Conservation (phyloP, 2,113 vertebrate genomes). For the Melanotaenia duboulayi region DNA sequence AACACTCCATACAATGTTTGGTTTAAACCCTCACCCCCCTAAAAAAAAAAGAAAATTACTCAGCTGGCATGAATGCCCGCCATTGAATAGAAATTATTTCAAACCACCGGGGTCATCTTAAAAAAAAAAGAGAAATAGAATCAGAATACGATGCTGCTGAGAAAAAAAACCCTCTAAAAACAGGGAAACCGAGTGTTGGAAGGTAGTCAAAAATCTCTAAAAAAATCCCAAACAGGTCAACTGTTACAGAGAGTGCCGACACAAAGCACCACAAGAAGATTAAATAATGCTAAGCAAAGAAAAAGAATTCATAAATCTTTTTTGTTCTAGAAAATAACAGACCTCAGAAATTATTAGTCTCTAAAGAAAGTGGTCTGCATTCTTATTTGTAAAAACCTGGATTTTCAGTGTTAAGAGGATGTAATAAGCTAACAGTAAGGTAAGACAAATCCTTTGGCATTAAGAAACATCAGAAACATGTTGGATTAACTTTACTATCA, state of each 20-base stretch:
- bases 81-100: slow-evolving; percentile 29
- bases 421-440: slow-evolving; percentile 24
- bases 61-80: not conserved
- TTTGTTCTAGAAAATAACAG: slow-evolving; percentile 16
- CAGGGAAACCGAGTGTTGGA: slow-evolving; percentile 5
- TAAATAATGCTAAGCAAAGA: slow-evolving; percentile 11
- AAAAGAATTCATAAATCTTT: slow-evolving; percentile 19
- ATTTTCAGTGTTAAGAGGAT: slow-evolving; percentile 36
- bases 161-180: no score
- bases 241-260: slow-evolving; percentile 67
- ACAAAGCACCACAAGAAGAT: slow-evolving; percentile 27
- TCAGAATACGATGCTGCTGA: not conserved
- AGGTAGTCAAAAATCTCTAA: slow-evolving; percentile 11
- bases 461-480: slow-evolving; percentile 45
- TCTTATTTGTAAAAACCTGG: slow-evolving; percentile 45
- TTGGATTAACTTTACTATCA: slow-evolving; percentile 23
- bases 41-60: slow-evolving; percentile 3
- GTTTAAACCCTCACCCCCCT: slow-evolving; percentile 5
- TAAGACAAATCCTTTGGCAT: slow-evolving; percentile 79
- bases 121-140: slow-evolving; percentile 1
- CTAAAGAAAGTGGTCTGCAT: slow-evolving; percentile 23
- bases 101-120: slow-evolving; percentile 59
- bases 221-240: slow-evolving; percentile 72
- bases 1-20: not conserved
- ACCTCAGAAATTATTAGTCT: slow-evolving; percentile 23